phyloP scores from a whole-genome alignment of 2,888 invertebrate genomes.

The Polymixis flavicincta region DNA sequence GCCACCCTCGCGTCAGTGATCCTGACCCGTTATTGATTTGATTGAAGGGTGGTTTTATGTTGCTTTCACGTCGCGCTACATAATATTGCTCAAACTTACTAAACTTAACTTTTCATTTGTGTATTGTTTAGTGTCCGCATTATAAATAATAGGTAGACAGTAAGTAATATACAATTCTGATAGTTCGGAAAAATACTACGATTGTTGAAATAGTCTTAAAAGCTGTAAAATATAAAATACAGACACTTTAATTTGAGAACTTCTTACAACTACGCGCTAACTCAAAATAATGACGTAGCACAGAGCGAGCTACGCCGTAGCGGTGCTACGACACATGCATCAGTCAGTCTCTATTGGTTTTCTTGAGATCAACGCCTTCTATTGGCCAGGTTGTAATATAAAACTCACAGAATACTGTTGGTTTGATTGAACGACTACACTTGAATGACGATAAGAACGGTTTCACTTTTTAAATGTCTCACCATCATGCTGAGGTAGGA shows the following conservation, averaged over 20 bases:
- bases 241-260: background rate
- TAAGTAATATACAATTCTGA: background rate
- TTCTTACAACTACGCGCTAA: background rate
- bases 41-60: conserved; percentile 3
- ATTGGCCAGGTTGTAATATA: no score
- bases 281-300: background rate
- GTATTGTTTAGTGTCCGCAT: background rate
- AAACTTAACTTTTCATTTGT: background rate
- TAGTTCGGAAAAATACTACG: no score
- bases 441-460: no score
- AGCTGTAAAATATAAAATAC: background rate
- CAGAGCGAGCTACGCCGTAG: conserved; percentile 11
- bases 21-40: conserved; percentile 44
- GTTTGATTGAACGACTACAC: no score
- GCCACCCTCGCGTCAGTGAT: background rate
- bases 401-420: no score
- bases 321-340: background rate
- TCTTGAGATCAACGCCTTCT: no score
- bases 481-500: no score
- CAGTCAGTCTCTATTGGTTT: no score
- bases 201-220: background rate
- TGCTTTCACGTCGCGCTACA: background rate
- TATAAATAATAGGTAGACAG: background rate
- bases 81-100: background rate
- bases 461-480: no score